A percentile compares a stretch with the other conserved stretches of the same genome.
Evolutionary conservation across 2,113 vertebrate species (phyloP).

Genomic region (Dipodomys spectabilis): DNA sequence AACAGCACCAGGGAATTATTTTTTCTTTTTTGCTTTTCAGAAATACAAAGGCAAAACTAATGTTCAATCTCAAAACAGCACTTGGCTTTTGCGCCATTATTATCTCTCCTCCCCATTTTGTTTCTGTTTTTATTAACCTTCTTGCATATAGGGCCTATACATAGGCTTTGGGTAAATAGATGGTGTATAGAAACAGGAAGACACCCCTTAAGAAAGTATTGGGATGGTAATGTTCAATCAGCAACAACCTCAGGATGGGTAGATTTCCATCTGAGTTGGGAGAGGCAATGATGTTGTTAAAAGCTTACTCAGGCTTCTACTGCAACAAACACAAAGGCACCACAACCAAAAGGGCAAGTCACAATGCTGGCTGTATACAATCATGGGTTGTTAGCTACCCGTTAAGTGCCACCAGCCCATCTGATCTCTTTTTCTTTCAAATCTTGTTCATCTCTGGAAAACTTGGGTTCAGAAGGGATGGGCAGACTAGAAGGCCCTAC

Average conservation of each 20-base stretch:
- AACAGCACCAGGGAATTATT: not conserved
- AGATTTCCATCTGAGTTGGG: not conserved
- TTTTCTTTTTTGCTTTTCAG: not conserved
- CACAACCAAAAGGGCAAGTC: accelerated
- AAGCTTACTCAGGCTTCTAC: accelerated
- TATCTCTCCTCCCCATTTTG: not conserved
- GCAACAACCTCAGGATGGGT: too few relatives aligned
- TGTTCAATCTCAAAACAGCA: accelerated
- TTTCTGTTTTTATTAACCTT: not conserved
- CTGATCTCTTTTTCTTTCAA: not conserved
- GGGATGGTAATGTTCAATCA: accelerated
- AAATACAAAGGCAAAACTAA: not conserved
- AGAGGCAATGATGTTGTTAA: not conserved
- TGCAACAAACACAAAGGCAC: not conserved
- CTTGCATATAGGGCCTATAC: not conserved
- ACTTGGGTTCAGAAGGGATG: not conserved
- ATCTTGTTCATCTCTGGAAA: not conserved
- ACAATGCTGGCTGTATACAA: too few relatives aligned
- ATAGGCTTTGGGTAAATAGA: not conserved
- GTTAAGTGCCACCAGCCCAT: too few relatives aligned
- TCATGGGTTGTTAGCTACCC: not conserved
- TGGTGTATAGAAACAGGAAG: not conserved
- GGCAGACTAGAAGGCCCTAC: not conserved
- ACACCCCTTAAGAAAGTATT: not conserved
- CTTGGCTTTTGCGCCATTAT: not conserved